phyloP scores from a whole-genome alignment of 2,888 invertebrate genomes.

The Oligia latruncula region DNA sequence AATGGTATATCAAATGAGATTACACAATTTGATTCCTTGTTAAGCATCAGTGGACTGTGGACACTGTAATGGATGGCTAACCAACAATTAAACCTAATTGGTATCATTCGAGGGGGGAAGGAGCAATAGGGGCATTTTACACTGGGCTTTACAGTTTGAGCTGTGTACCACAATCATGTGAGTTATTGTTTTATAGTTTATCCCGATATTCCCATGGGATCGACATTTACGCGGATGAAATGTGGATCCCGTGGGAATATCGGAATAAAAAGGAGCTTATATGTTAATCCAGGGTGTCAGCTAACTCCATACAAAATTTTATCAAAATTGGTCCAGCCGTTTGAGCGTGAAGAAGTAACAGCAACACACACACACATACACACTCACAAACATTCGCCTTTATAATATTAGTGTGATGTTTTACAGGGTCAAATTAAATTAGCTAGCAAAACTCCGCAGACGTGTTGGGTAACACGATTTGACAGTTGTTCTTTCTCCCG shows the following conservation, averaged over 20 bases:
- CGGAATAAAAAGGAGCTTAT: too few relatives aligned
- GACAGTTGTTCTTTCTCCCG: neutral
- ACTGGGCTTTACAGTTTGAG: constrained; percentile 42
- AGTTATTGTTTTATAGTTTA: neutral
- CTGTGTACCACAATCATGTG: neutral
- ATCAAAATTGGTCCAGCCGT: too few relatives aligned
- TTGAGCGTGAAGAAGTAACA: too few relatives aligned
- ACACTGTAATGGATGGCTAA: constrained; percentile 64
- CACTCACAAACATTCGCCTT: too few relatives aligned
- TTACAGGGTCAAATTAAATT: too few relatives aligned
- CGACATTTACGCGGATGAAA: too few relatives aligned
- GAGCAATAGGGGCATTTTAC: constrained; percentile 72
- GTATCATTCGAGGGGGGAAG: constrained; percentile 67
- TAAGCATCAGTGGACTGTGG: constrained; percentile 54
- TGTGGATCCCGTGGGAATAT: too few relatives aligned
- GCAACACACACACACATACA: too few relatives aligned
- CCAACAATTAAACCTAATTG: constrained; percentile 85
- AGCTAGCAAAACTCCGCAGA: neutral
- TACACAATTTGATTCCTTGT: constrained; percentile 65
- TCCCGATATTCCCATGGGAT: too few relatives aligned
- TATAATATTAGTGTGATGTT: too few relatives aligned
- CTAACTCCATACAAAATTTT: too few relatives aligned
- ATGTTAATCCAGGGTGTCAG: too few relatives aligned
- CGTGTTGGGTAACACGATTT: neutral
- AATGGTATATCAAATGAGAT: constrained; percentile 47